Conservation (phyloP, 2,888 invertebrate genomes). For the Ochropleura plecta region DNA sequence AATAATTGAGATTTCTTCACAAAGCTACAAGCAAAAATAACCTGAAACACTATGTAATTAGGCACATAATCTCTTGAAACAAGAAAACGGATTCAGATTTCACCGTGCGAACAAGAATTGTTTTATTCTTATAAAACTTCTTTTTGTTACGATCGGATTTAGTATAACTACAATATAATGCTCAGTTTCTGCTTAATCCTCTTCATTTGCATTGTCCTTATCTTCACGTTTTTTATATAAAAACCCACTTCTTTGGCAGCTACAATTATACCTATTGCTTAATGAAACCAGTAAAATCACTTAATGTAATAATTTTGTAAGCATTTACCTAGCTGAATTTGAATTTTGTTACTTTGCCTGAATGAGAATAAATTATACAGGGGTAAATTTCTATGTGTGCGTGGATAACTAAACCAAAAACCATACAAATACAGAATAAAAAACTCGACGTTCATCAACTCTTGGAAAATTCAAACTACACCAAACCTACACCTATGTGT, state of each 20-base stretch:
- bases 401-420: not conserved
- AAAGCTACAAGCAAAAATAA: conserved; percentile 47
- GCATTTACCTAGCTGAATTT: not conserved
- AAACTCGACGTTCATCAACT: not conserved
- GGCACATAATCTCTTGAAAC: conserved; percentile 26
- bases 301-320: not conserved
- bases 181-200: conserved; percentile 31
- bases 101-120: conserved; percentile 63
- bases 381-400: not conserved
- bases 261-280: not conserved
- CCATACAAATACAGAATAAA: not conserved
- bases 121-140: conserved; percentile 52
- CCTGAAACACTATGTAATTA: conserved; percentile 38
- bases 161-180: conserved; percentile 6
- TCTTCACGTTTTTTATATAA: conserved; percentile 4
- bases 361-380: not conserved
- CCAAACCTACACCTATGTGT: not conserved
- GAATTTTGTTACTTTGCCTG: not conserved
- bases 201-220: conserved; percentile 26
- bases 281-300: not conserved
- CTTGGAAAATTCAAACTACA: not conserved
- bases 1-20: conserved; percentile 63
- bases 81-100: conserved; percentile 56
- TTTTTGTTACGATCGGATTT: conserved; percentile 50
- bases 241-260: conserved; percentile 27